phyloP scores from a whole-genome alignment of 2,888 invertebrate species.

The Drosophila prolongata region DNA sequence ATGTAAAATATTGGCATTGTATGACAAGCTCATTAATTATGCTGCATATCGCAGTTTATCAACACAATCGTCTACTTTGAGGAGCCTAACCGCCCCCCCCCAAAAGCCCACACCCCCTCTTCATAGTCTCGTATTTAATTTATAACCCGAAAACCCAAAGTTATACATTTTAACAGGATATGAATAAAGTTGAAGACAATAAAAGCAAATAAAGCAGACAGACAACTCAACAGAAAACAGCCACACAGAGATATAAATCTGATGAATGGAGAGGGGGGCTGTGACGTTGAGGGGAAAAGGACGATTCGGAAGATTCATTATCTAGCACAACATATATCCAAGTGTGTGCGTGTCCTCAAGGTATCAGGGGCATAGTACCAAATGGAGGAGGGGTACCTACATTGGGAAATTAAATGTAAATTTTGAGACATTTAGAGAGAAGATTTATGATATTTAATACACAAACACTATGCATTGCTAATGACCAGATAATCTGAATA shows the following conservation, averaged over 20 bases:
- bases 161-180: slow-evolving; percentile 80
- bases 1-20: slow-evolving; percentile 78
- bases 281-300: too few species aligned
- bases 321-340: slow-evolving; percentile 75
- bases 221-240: slow-evolving; percentile 46
- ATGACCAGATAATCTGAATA: too few species aligned
- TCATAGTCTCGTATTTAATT: slow-evolving; percentile 63
- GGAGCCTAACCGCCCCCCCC: slow-evolving; percentile 47
- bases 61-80: slow-evolving; percentile 76
- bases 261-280: background rate
- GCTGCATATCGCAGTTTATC: slow-evolving; percentile 77
- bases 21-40: slow-evolving; percentile 78
- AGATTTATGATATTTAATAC: background rate
- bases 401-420: background rate
- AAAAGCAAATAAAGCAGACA: slow-evolving; percentile 74
- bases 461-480: too few species aligned
- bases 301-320: slow-evolving; percentile 66
- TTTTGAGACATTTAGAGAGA: background rate
- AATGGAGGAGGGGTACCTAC: background rate
- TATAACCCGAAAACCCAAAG: slow-evolving; percentile 79
- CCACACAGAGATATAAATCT: slow-evolving; percentile 22
- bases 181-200: slow-evolving; percentile 80
- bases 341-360: slow-evolving; percentile 64
- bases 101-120: background rate
- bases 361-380: slow-evolving; percentile 7